A percentile compares a stretch with the other conserved stretches of the same genome.
These are phyloP conservation scores for human DNA, from an alignment of 2,113 vertebrate species.

Conservation along the genomic window DNA sequence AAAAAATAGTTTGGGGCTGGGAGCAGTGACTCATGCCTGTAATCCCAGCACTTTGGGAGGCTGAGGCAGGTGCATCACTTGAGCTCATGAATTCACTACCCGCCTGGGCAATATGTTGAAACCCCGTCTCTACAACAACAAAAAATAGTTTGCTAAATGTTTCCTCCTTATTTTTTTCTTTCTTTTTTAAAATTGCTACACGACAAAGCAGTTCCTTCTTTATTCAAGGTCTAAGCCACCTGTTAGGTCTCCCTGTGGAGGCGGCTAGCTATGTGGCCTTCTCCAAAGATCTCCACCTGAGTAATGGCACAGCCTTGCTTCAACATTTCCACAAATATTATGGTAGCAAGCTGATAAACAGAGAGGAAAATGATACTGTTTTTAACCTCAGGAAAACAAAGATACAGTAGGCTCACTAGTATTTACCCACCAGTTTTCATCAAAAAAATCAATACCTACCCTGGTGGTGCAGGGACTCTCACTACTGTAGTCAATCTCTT, in stretches of 20 bases:
- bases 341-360: slow-evolving; percentile 8
- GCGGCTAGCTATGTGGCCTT: background rate
- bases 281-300: slow-evolving; percentile 24
- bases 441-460: background rate
- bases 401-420: background rate
- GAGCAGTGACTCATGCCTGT: no score
- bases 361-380: background rate
- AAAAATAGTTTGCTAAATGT: background rate
- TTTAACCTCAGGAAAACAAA: slow-evolving; percentile 33
- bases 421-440: background rate
- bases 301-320: background rate
- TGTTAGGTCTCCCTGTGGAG: background rate
- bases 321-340: background rate
- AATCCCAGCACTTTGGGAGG: no score
- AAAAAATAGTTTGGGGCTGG: no score
- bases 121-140: no score
- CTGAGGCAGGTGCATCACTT: no score
- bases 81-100: no score
- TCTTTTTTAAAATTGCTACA: no score
- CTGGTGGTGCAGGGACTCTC: background rate
- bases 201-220: background rate
- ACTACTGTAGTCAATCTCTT: background rate
- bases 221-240: background rate
- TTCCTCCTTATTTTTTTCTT: background rate
- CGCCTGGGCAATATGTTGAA: no score